phyloP scores from a whole-genome alignment of 2,113 vertebrate species.

The Aleadryas rufinucha region DNA sequence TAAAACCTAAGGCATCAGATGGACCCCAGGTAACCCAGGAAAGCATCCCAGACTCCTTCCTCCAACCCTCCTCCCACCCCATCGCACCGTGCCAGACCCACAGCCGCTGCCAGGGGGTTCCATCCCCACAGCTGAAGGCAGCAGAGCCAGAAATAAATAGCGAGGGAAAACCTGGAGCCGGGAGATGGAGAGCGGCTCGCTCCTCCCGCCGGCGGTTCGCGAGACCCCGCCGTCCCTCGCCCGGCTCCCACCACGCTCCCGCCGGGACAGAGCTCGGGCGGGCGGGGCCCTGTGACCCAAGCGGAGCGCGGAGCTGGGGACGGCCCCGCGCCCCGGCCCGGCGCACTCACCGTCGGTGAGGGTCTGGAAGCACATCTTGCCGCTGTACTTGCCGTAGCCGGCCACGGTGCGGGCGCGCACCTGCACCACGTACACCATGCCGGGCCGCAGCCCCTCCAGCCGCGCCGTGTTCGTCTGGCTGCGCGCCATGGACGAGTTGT shows the following conservation, averaged over 20 bases:
- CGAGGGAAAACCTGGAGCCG: neutral
- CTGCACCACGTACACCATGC: conserved; percentile 94
- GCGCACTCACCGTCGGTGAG: conserved; percentile 89
- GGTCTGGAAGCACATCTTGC: conserved; percentile 99
- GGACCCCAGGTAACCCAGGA: neutral
- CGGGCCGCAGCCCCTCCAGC: conserved; percentile 87
- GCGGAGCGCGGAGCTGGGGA: neutral
- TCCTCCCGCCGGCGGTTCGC: neutral
- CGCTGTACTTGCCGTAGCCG: conserved; percentile 97
- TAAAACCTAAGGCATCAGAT: no score
- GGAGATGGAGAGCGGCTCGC: neutral
- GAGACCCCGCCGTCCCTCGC: neutral
- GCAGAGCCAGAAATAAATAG: neutral
- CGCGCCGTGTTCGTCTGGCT: conserved; percentile 94
- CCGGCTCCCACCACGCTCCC: neutral
- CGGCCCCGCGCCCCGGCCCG: rapidly evolving
- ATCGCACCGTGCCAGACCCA: rapidly evolving
- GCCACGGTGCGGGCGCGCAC: conserved; percentile 95
- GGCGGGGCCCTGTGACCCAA: neutral
- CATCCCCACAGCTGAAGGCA: neutral
- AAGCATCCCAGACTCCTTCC: neutral
- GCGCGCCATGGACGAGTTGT: conserved; percentile 91
- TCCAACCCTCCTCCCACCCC: neutral
- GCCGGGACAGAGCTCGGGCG: neutral
- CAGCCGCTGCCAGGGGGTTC: neutral